Evolutionary conservation across 1,140 invertebrate genomes (phyloP).

Genomic region (Brachionus asplanchnoidis): DNA sequence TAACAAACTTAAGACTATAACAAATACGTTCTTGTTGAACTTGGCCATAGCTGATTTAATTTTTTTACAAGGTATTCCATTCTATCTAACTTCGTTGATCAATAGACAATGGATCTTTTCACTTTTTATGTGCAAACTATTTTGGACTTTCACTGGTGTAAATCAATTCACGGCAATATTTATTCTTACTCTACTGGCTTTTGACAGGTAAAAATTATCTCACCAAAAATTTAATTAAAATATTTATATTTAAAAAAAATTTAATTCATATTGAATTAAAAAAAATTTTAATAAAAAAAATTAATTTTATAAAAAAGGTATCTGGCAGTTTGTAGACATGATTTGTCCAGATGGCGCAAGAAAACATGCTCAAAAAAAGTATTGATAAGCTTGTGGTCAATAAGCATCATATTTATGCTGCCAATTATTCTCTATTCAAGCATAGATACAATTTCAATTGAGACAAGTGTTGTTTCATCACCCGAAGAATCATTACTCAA

Average conservation of each 20-base stretch:
- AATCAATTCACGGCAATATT: constrained; percentile 41
- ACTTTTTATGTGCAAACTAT: constrained; percentile 45
- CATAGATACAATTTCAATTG: constrained; percentile 10
- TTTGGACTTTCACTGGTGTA: constrained; percentile 10
- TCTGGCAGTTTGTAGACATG: constrained; percentile 18
- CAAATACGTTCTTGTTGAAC: constrained; percentile 55
- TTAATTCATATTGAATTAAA: no score
- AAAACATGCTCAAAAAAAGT: neutral
- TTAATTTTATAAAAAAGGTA: neutral
- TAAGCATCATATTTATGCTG: constrained; percentile 29
- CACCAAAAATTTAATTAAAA: no score
- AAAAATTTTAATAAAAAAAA: no score
- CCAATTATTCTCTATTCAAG: constrained; percentile 27
- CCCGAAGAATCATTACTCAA: neutral
- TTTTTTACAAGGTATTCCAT: constrained; percentile 47
- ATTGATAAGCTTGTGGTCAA: constrained; percentile 5
- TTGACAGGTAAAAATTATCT: neutral
- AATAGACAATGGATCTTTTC: constrained; percentile 48
- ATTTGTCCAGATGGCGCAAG: neutral
- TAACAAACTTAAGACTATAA: constrained; percentile 50
- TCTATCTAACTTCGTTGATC: constrained; percentile 45
- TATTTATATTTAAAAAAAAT: no score
- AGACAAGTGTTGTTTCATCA: neutral
- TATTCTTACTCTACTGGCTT: constrained; percentile 27
- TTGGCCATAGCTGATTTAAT: constrained; percentile 52